Base-by-base conservation (phyloP, 2,888 invertebrate genomes). In the Caenorhabditis wallacei region DNA sequence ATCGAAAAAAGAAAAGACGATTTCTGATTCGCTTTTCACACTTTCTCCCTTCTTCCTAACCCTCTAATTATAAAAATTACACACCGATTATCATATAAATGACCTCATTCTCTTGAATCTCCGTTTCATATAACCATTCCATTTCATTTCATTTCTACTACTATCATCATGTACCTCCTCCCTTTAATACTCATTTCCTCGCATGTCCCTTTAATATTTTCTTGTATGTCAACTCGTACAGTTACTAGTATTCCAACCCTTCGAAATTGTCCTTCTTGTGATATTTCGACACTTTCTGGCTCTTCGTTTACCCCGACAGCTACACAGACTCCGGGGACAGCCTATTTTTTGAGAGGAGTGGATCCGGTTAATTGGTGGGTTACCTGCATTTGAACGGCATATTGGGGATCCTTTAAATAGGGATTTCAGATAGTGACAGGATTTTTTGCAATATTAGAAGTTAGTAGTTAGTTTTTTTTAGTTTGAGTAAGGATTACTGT, bases 261-360 rank as follows among this genome's bases (percentile, higher is more conserved):
- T 20, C 20, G 59, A 18, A 75, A 71, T 57, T 82, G 82, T 68
- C 82, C 82, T 5, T 74, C 79, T 35, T 82, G 82, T 40, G 79
- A 82, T 43, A 53, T 82, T 5, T 74, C 78, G 1, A 74, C 74
- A 1, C 57, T 82, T 8, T 78, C 79, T 22, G 82, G 74, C n/a
- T 68, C 82, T 18, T 53, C 64, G 13, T 82, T 82, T 24, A 40
- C 78, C n/a, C 74, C 78, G 8, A 82, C 82, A 0, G 53, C 48
- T 1, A 69, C 78, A 0, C 53, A 54, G 10, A 70, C 78, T 2
- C 82, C 82, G 0, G 82, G 79, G 35, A 72, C 79, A 20, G 69
- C 82, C 0, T 82, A 70, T 30, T 82, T 82, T 46, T 59, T 82
- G 57, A 54, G 82, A 35, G 79, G 82, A n/a, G 79, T 82, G 2